Evolutionary conservation across 2,113 vertebrate species (phyloP).

Genomic region (Papio anubis): DNA sequence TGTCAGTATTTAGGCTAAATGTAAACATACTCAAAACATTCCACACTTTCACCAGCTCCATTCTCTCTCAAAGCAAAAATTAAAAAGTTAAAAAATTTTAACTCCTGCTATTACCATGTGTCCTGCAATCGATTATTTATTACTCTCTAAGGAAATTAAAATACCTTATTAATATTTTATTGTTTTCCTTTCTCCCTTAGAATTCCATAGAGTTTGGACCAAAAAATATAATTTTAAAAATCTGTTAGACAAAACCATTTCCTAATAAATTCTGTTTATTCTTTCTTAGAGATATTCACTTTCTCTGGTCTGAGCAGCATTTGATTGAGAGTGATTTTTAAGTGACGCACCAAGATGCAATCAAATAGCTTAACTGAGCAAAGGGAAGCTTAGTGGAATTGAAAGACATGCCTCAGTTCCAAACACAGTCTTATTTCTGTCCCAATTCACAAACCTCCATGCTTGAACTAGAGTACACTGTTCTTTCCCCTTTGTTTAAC

Average conservation of each 20-base stretch:
- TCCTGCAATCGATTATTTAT: not conserved
- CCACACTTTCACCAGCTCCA: not conserved
- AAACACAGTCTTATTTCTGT: not conserved
- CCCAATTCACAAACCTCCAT: not conserved
- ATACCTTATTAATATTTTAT: not conserved
- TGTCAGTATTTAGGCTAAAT: not conserved
- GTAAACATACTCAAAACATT: not conserved
- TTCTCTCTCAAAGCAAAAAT: conserved; percentile 11
- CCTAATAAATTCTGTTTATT: not conserved
- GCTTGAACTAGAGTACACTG: not conserved
- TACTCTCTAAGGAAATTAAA: not conserved
- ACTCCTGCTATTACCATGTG: not conserved
- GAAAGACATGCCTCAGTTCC: not conserved
- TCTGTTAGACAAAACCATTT: not conserved
- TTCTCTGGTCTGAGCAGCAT: not conserved
- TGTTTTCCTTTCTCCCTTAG: not conserved
- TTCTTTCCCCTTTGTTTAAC: conserved; percentile 37
- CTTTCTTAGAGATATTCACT: not conserved
- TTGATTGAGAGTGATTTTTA: not conserved
- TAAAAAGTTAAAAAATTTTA: not conserved
- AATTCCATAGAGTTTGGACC: not conserved
- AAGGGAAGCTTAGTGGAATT: not conserved
- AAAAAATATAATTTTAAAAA: conserved; percentile 29
- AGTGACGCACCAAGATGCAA: not conserved
- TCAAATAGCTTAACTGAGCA: conserved; percentile 21